Base-by-base conservation (phyloP, 2,888 invertebrate species). In the Prosopocoilus inquinatus region DNA sequence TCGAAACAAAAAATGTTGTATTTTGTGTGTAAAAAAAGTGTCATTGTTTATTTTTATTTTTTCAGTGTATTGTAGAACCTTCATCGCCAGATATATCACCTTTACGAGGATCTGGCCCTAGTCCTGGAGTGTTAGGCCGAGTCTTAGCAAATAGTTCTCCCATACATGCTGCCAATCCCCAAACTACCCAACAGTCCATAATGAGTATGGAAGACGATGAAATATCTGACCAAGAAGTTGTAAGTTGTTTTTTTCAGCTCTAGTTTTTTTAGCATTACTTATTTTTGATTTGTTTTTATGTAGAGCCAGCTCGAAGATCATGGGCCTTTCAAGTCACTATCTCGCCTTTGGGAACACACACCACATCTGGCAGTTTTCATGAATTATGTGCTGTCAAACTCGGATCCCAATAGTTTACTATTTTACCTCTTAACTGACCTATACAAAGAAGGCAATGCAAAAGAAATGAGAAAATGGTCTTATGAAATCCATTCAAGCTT, bases 401-500 rank as follows among this genome's bases (percentile, higher is more conserved):
- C 88, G 67, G 91, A 93, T 79, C 92, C 71, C 50, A 70, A 60
- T 71, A 84, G 83, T 67, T 61, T 77, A 44, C 74, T 84, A 62
- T 90, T 99, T 79, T 94, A 96, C 77, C 84, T 97, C 64, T 86
- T 98, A 71, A 94, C 96, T 59, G 94, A 95, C 74, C 82, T 90
- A 51, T 97, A 92, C 80, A 91, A 92, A 71, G 84, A 88, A 68
- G 93, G 92, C 48, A 88, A 87, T 64, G 82, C 86, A 51, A 90
- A 92, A 79, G 96, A 98, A 71, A 90, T 97, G 85, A 86, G 94
- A 53, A 93, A 96, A 75, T 99, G 98, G 97, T 97, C 97, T 2
- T 98, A 97, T 80, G 98, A 99, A 83, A 95, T 98, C 72, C 95
- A 96, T 79, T 96, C 96, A 64, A 93, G 94, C 70, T 97, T 97